A percentile compares a stretch with the other conserved stretches of the same genome.
phyloP scores from a whole-genome alignment of 2,888 invertebrate species.

The Acronicta alni region DNA sequence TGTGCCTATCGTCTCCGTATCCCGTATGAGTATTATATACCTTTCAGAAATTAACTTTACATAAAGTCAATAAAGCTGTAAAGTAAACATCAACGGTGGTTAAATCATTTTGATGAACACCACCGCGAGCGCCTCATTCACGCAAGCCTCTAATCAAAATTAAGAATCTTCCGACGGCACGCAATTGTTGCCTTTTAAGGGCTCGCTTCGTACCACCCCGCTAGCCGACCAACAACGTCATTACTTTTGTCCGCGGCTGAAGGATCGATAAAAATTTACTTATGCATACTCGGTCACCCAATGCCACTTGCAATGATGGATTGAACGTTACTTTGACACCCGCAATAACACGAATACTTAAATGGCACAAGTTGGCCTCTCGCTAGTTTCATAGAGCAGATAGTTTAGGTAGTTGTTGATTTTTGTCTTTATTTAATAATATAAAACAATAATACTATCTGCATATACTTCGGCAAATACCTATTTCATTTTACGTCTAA shows the following conservation, averaged over 20 bases:
- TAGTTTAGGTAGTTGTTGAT: neutral
- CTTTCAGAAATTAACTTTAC: slow-evolving; percentile 15
- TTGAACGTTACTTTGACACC: slow-evolving; percentile 49
- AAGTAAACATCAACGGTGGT: slow-evolving; percentile 73
- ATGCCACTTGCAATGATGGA: slow-evolving; percentile 70
- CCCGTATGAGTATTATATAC: neutral
- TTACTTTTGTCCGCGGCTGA: slow-evolving; percentile 54
- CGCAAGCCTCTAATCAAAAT: slow-evolving; percentile 82
- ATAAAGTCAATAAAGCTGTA: slow-evolving; percentile 60
- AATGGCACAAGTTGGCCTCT: slow-evolving; percentile 12
- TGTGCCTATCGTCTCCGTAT: slow-evolving; percentile 6
- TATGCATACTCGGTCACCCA: slow-evolving; percentile 72
- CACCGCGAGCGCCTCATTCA: slow-evolving; percentile 71
- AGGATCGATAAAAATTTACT: slow-evolving; percentile 79
- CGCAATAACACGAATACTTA: slow-evolving; percentile 21
- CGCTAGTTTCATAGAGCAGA: slow-evolving; percentile 10
- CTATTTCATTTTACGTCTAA: too few relatives aligned
- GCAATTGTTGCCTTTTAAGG: slow-evolving; percentile 70
- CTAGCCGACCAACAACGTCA: slow-evolving; percentile 49
- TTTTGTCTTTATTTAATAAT: too few relatives aligned
- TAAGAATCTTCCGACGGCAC: slow-evolving; percentile 80
- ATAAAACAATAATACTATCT: too few relatives aligned
- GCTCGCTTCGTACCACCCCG: slow-evolving; percentile 48
- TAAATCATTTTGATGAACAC: slow-evolving; percentile 79
- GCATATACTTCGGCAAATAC: too few relatives aligned